Evolutionary conservation across 2,113 vertebrate species (phyloP), one percentile per base, ranked within the genome.

Genomic region (Muntiacus muntjak): DNA sequence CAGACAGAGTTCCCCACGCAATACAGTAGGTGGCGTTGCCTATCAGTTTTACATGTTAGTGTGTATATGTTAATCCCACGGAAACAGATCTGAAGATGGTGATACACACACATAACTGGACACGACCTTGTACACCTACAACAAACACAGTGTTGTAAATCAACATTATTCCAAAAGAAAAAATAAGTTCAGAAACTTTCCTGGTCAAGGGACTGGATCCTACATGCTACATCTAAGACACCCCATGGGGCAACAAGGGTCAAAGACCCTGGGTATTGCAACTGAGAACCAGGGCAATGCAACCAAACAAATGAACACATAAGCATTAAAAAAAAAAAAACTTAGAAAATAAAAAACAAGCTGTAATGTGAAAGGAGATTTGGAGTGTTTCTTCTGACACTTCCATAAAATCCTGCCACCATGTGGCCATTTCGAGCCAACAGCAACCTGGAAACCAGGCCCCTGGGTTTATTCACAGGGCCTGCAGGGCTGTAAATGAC

Each of bases 1-100:
- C 62, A 9, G 33, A 7, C 15, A n/a, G 60, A 17, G 62, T 1
- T 40, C 40, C 62, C 62, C 62, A 9, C 3, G 16, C 62, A 17
- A 16, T 2, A n/a, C 15, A 17, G 33, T 0, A 8, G 33, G 64
- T 2, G n/a, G 5, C 9, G 0, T 5, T 67, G 64, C 64, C 64
- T 21, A 21, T 17, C 9, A 4, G 64, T 67, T 36, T 67, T 10
- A 2, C 10, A 11, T 36, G 11, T 67, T 21, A 5, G 64, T 67
- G 19, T 36, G 10, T 19, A 17, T 52, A 14, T 67, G 64, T 67
- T 67, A 36, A 21, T 21, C n/a, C 64, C 64, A 21, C 1, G n/a
- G 9, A 21, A 36, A 67, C 8, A 21, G 64, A 17, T 36, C 64
- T 67, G 64, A 67, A 36, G n/a, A 67, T 11, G 4, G 64, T 21